A percentile compares a stretch with the other conserved stretches of the same genome.
phyloP scores from a whole-genome alignment of 2,888 invertebrate species.

The Cyclophora punctaria region DNA sequence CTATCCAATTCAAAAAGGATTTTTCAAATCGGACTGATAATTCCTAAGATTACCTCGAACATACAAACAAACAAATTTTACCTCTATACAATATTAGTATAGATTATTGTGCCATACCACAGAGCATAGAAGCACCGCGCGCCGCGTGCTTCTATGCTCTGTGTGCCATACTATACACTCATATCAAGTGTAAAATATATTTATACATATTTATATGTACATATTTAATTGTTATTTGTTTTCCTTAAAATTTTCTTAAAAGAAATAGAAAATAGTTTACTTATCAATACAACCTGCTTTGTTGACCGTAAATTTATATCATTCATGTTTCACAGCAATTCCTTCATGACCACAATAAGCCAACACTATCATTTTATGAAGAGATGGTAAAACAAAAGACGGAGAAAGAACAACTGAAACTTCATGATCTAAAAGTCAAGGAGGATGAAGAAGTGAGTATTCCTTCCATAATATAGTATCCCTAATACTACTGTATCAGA shows the following conservation, averaged over 20 bases:
- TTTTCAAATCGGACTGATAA: too few species aligned
- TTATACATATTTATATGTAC: too few species aligned
- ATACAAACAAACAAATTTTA: too few species aligned
- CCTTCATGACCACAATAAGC: conserved; percentile 86
- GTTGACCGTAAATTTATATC: too few species aligned
- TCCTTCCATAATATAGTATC: background rate
- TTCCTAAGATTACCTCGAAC: too few species aligned
- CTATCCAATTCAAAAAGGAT: too few species aligned
- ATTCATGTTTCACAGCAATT: conserved; percentile 73
- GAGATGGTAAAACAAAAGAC: conserved; percentile 88
- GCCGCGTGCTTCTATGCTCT: too few species aligned
- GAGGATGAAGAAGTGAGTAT: conserved; percentile 77
- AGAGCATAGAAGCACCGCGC: too few species aligned
- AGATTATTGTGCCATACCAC: background rate
- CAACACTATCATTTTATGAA: conserved; percentile 90
- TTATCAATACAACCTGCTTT: too few species aligned
- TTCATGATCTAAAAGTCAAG: conserved; percentile 77
- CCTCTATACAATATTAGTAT: too few species aligned
- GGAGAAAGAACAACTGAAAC: conserved; percentile 77
- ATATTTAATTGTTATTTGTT: background rate
- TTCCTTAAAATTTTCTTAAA: too few species aligned
- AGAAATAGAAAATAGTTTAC: too few species aligned
- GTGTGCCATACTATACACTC: background rate
- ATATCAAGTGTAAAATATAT: background rate
- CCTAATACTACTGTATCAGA: background rate